Percentiles rank a stretch among this genome's conserved stretches.
Conservation (phyloP, 1,140 invertebrate species). For the Bombus huntii region DNA sequence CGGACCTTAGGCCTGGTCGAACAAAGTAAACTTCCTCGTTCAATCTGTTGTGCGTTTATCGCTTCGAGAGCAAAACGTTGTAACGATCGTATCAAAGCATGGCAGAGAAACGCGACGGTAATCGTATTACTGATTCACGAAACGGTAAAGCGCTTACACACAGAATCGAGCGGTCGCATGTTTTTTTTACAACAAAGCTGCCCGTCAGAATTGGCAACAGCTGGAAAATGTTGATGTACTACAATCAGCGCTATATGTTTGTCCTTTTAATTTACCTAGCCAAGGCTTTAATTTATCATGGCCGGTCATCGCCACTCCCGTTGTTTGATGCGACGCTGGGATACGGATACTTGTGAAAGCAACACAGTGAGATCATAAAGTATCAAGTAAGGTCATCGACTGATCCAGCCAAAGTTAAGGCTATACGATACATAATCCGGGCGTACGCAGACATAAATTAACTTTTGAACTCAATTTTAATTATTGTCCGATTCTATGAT, state of each 20-base stretch:
- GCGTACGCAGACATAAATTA: too few species aligned
- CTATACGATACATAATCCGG: too few species aligned
- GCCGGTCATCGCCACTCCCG: background rate
- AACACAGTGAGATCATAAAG: too few species aligned
- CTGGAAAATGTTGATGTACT: conserved; percentile 20
- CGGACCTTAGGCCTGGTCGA: background rate
- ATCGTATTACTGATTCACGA: conserved; percentile 48
- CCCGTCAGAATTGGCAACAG: background rate
- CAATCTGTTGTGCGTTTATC: background rate
- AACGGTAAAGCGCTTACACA: conserved; percentile 38
- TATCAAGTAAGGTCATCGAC: too few species aligned
- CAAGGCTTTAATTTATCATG: background rate
- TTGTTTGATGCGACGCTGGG: background rate
- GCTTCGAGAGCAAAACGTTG: background rate
- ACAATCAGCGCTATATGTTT: background rate
- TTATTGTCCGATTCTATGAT: too few species aligned
- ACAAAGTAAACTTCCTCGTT: background rate
- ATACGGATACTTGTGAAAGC: background rate
- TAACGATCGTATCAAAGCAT: background rate
- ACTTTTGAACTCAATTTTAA: too few species aligned
- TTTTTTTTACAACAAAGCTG: background rate
- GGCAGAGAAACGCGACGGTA: background rate
- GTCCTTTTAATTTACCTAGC: background rate
- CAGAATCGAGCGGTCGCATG: background rate
- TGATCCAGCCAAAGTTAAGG: too few species aligned